Percentiles rank a stretch among this genome's conserved stretches.
Evolutionary conservation across 1,140 invertebrate genomes (phyloP).

Genomic region (Drosophila ficusphila): DNA sequence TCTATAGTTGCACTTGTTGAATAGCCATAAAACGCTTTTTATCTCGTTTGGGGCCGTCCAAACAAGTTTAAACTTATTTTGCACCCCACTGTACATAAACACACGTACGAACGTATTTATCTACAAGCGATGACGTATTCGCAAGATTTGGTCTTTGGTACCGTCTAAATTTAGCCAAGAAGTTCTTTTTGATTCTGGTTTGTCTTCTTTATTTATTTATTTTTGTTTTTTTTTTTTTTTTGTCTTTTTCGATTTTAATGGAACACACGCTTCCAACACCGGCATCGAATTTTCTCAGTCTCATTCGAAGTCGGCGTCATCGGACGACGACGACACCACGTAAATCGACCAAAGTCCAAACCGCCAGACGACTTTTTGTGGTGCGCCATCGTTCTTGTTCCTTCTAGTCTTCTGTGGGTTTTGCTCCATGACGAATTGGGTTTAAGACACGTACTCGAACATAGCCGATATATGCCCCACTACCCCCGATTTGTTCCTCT

Average conservation of each 20-base stretch:
- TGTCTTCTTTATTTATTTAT: constrained; percentile 8
- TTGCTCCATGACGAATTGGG: constrained; percentile 53
- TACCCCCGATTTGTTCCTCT: background rate
- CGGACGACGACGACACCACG: constrained; percentile 45
- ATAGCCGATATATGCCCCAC: background rate
- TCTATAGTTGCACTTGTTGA: background rate
- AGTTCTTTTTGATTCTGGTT: constrained; percentile 35
- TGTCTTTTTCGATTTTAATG: constrained; percentile 11
- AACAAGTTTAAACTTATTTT: constrained; percentile 16
- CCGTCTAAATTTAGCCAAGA: constrained; percentile 60
- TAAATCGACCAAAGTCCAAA: constrained; percentile 65
- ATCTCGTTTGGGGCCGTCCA: constrained; percentile 1
- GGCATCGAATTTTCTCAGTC: constrained; percentile 45
- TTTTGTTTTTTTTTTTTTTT: background rate
- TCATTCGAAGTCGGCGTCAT: constrained; percentile 26
- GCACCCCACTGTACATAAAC: constrained; percentile 6
- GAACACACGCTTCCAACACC: constrained; percentile 32
- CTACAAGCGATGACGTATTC: constrained; percentile 50
- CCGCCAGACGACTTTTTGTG: constrained; percentile 43
- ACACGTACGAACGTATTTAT: constrained; percentile 12
- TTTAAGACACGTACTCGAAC: constrained; percentile 22
- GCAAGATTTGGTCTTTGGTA: constrained; percentile 46
- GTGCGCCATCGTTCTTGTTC: constrained; percentile 1
- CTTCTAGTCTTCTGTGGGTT: constrained; percentile 32
- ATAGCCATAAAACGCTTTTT: background rate